Percentiles rank a stretch among this genome's conserved stretches.
These are phyloP conservation scores for Selene dorsalis DNA, from an alignment of 2,797 vertebrate genomes.

Conservation along the genomic window DNA sequence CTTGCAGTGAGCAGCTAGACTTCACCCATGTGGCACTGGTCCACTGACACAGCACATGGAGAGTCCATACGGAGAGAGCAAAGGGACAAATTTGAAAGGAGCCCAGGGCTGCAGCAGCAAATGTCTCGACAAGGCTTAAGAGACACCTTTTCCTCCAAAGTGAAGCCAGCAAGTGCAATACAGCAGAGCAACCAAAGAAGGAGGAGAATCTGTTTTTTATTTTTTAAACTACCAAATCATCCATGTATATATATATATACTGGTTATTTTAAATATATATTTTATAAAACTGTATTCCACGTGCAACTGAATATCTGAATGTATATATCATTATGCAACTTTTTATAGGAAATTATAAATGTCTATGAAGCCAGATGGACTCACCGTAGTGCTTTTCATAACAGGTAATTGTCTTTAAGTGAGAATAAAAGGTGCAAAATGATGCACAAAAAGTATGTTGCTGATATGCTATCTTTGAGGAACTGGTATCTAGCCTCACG, in stretches of 20 bases:
- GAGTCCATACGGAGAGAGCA: constrained; percentile 61
- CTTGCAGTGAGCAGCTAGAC: constrained; percentile 72
- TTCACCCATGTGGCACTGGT: constrained; percentile 60
- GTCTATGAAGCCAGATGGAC: constrained; percentile 68
- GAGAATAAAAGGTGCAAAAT: constrained; percentile 68
- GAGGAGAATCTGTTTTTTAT: constrained; percentile 51
- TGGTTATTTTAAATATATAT: constrained; percentile 64
- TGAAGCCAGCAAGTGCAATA: constrained; percentile 76
- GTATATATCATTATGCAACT: constrained; percentile 80
- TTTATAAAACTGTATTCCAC: constrained; percentile 75
- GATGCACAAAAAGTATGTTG: constrained; percentile 58
- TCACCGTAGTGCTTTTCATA: constrained; percentile 56
- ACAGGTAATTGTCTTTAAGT: constrained; percentile 38
- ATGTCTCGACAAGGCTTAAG: constrained; percentile 40
- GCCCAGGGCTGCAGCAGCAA: constrained; percentile 55
- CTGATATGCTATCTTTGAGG: constrained; percentile 72
- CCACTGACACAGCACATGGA: constrained; percentile 62
- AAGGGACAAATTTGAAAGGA: constrained; percentile 67
- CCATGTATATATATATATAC: constrained; percentile 63
- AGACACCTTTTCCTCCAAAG: constrained; percentile 58
- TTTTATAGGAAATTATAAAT: constrained; percentile 67
- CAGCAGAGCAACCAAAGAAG: constrained; percentile 68
- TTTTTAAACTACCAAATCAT: constrained; percentile 58
- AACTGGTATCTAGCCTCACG: constrained; percentile 66
- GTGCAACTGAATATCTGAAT: constrained; percentile 81